Conservation (phyloP, 1,140 invertebrate species). For the Maconellicoccus hirsutus region DNA sequence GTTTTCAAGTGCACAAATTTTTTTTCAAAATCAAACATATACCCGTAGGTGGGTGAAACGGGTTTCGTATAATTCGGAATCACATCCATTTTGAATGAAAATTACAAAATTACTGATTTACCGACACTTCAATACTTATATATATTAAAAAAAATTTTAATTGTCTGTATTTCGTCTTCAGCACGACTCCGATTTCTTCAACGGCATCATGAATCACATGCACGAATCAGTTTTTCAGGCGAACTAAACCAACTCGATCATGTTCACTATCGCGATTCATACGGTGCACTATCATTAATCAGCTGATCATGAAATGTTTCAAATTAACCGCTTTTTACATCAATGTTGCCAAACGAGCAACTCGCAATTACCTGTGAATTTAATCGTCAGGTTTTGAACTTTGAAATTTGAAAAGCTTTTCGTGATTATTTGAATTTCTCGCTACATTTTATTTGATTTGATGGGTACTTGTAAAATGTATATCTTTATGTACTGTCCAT, state of each 20-base stretch:
- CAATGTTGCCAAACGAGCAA: not conserved
- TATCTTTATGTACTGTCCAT: no score
- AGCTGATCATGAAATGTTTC: not conserved
- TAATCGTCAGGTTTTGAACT: no score
- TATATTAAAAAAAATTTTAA: no score
- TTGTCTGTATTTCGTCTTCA: no score
- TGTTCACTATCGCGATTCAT: not conserved
- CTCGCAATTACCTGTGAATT: no score
- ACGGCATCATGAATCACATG: not conserved
- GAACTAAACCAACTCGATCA: not conserved
- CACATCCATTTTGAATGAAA: not conserved
- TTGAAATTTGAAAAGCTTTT: no score
- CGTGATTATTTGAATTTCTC: no score
- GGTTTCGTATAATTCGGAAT: not conserved
- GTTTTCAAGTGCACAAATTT: conserved; percentile 79
- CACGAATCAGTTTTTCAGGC: not conserved
- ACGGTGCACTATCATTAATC: not conserved
- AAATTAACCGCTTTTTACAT: not conserved
- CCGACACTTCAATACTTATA: no score
- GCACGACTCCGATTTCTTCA: not conserved
- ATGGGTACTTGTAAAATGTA: no score
- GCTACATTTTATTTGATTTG: no score
- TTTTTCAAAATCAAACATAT: conserved; percentile 87
- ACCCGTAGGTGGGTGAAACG: conserved; percentile 65
- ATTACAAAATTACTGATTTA: not conserved